Evolutionary conservation across 2,113 vertebrate genomes (phyloP).

Genomic region (Pampusana beccarii): DNA sequence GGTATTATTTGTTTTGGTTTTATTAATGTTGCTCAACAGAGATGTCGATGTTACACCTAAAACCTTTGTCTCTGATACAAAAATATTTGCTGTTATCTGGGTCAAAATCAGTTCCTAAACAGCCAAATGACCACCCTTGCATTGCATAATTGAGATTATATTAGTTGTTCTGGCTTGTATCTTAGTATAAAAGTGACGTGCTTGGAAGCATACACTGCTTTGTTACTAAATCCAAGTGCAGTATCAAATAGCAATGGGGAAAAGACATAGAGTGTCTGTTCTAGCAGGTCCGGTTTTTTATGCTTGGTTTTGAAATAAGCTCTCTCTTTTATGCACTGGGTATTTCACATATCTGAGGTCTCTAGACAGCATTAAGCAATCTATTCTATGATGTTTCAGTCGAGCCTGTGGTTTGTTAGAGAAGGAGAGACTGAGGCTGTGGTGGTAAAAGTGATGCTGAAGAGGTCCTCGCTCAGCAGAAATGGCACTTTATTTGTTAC

Average conservation of each 20-base stretch:
- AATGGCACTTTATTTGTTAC: background rate
- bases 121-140: background rate
- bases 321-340: background rate
- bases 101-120: background rate
- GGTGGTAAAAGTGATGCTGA: background rate
- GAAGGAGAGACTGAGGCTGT: background rate
- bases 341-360: constrained; percentile 2
- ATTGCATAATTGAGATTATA: background rate
- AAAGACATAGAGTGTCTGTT: background rate
- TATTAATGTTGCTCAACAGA: background rate
- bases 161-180: background rate
- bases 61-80: background rate
- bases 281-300: background rate
- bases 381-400: background rate
- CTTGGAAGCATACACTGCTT: background rate
- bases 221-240: background rate
- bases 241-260: background rate
- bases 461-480: background rate
- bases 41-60: background rate
- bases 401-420: background rate
- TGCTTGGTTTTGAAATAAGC: background rate
- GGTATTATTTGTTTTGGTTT: background rate
- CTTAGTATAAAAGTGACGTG: background rate
- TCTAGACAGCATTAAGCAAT: constrained; percentile 15
- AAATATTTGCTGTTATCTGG: background rate